Evolutionary conservation across 1,140 invertebrate species (phyloP), one percentile per base, ranked within the genome.

Genomic region (Caenorhabditis latens): DNA sequence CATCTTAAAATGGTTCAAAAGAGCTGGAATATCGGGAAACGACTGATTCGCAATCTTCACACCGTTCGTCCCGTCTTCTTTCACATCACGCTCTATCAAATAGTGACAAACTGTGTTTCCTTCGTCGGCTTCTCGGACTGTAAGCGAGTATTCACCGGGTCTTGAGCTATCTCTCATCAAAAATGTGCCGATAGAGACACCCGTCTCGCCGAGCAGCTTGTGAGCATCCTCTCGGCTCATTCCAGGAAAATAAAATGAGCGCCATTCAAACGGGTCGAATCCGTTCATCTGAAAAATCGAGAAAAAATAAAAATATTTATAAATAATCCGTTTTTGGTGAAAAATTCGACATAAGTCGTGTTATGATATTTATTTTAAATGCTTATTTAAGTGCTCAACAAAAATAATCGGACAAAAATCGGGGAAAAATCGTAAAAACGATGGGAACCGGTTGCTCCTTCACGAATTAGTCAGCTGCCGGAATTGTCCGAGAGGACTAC

Each of bases 1-100:
- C 75, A 97, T 94, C 93, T 98, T 97, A 92, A 98, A 98, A 94
- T 99, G 99, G 83, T 95, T 95, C 87, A 99, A 94, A 86, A 99
- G 94, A 89, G 95, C 95, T 63, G 97, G 96, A 92, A 99, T 95
- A 94, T 98, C 97, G 6, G 95, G 94, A 94, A 99, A 99, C 90
- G 95, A 95, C 92, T 98, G 96, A 94, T 99, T 97, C 16, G 97
- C 97, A 90, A 99, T 99, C 87, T 79, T 79, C 4, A 79, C 71
- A 50, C 71, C 71, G 4, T 46, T 6, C 14, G 71, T 50, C 24
- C 71, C 71, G 53, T 79, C 71, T 43, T 79, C 71, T 50, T 50
- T 48, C 1, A n/a, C 21, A 5, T 79, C 71, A 13, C 71, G 16
- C 53, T 53, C 71, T 24, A 79, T 79, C 19, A 79, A n/a, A 24